These are phyloP conservation scores for Pediacus dermestoides DNA, from an alignment of 2,888 invertebrate species.

Conservation along the genomic window DNA sequence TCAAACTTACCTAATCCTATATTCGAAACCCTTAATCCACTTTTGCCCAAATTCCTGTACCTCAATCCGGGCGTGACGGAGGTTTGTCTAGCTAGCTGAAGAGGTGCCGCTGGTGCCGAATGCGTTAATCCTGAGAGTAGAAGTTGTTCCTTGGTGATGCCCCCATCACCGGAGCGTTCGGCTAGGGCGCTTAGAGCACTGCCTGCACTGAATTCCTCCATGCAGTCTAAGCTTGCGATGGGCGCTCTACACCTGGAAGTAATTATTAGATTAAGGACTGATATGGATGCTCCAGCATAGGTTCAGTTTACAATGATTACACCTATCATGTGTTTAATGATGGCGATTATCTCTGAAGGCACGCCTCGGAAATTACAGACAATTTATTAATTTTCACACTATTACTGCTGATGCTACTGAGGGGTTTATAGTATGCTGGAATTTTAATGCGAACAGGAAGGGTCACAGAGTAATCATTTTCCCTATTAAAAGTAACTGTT, in stretches of 20 bases:
- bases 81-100: constrained; percentile 61
- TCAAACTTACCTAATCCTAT: constrained; percentile 75
- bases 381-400: too few relatives aligned
- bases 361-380: too few relatives aligned
- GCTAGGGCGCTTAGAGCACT: constrained; percentile 50
- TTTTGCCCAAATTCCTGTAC: constrained; percentile 92
- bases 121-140: constrained; percentile 49
- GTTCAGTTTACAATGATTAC: too few relatives aligned
- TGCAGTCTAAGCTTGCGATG: constrained; percentile 88
- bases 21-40: constrained; percentile 90
- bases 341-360: too few relatives aligned
- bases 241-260: constrained; percentile 78
- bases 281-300: too few relatives aligned
- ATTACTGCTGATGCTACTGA: too few relatives aligned
- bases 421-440: too few relatives aligned
- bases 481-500: too few relatives aligned
- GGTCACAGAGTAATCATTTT: too few relatives aligned
- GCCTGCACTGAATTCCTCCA: constrained; percentile 85
- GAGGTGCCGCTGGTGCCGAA: constrained; percentile 40
- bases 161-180: constrained; percentile 50
- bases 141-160: constrained; percentile 57
- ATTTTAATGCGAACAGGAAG: too few relatives aligned
- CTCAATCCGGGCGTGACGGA: constrained; percentile 77
- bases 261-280: constrained; percentile 1
- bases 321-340: too few relatives aligned